Evolutionary conservation across 2,888 invertebrate genomes (phyloP).

Genomic region (Eilema caniola): DNA sequence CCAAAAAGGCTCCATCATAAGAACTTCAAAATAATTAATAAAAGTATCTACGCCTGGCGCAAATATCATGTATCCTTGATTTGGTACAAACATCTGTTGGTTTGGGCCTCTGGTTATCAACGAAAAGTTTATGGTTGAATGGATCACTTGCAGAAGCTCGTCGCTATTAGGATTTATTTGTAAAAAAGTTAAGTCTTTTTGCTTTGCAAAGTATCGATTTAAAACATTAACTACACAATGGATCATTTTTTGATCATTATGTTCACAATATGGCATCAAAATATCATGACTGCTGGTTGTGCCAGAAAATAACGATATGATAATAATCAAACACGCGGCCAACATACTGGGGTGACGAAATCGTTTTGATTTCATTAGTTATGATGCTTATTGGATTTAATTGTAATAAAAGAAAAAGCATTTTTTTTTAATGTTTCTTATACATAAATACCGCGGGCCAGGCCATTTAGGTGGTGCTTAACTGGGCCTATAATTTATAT

Average conservation of each 20-base stretch:
- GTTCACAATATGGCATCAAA: not conserved
- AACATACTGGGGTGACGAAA: not conserved
- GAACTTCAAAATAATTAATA: slow-evolving; percentile 22
- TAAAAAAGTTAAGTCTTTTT: slow-evolving; percentile 35
- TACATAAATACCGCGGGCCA: not conserved
- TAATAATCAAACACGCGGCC: not conserved
- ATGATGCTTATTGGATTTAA: not conserved
- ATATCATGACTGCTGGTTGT: not conserved
- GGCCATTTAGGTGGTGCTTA: not conserved
- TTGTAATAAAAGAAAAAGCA: not conserved
- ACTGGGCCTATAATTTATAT: too few species aligned
- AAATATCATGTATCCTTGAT: slow-evolving; percentile 37
- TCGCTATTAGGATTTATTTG: slow-evolving; percentile 27
- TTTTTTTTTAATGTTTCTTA: too few species aligned
- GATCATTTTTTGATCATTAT: slow-evolving; percentile 2
- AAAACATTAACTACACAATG: slow-evolving; percentile 31
- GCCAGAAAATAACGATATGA: not conserved
- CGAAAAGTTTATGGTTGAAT: slow-evolving; percentile 22
- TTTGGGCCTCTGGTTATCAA: slow-evolving; percentile 21
- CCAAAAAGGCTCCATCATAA: slow-evolving; percentile 58
- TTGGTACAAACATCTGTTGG: slow-evolving; percentile 23
- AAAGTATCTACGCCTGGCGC: not conserved
- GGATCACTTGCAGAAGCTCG: slow-evolving; percentile 28
- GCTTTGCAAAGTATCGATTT: slow-evolving; percentile 27
- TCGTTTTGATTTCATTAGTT: slow-evolving; percentile 14